Base-by-base conservation (phyloP, 92 coral and sea anemone species). In the Nematostella vectensis region DNA sequence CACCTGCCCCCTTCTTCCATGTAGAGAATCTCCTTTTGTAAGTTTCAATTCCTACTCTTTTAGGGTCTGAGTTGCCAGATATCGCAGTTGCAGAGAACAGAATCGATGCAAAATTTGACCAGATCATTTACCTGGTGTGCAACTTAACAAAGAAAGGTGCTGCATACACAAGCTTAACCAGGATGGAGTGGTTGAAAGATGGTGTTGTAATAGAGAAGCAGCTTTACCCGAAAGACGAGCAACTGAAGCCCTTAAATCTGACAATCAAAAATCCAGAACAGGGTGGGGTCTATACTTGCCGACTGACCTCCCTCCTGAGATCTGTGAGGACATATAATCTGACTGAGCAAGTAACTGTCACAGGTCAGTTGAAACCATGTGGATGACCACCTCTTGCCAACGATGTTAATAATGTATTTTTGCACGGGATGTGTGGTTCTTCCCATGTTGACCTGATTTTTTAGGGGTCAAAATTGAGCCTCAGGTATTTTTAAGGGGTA, bases 151-250 rank as follows among this genome's bases (percentile, higher is more conserved):
- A 45, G 25, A 31, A 38, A 6, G 58, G 59, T 16, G 3, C 15
- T 11, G 22, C 38, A 17, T 21, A 17, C 3, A 27, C 73, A 17
- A 11, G 9, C 11, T 50, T 79, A 27, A 61, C 61, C 38, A 50
- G 62, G 2, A 56, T 79, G 36, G 77, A 62, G 1, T 79, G 87
- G 87, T 39, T 48, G 39, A 79, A 79, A 38, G 71, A 67, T 31
- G 51, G 48, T 3, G 49, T 25, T 23, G 22, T 52, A 4, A 38
- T 67, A 25, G 10, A 59, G 16, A 51, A 31, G 38, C 63, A 72
- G 24, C 39, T 52, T 3, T 30, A 44, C 27, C 76, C 76, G 24
- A 68, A 71, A 29, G 51, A 54, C 1, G 69, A 43, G 10, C 9
- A 43, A 6, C 66, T 79, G 9, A 44, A 33, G 3, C 72, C 79